Evolutionary conservation across 2,797 vertebrate species (phyloP), one percentile per base, ranked within the genome.

Genomic region (Mus caroli): DNA sequence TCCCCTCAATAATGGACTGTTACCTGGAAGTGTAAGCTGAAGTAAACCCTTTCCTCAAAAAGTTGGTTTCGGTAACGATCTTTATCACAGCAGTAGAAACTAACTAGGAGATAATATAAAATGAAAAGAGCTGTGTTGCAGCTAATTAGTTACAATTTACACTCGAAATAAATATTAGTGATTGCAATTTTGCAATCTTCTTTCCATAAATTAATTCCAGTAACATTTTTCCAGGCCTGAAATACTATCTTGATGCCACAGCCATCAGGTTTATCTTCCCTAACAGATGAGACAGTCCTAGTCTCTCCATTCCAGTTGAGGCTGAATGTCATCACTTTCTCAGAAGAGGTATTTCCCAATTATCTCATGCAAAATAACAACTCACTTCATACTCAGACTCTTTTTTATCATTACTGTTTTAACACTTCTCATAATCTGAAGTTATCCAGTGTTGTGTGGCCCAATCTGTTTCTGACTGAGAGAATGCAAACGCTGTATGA

Each of bases 181-280:
- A 54, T 71, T 90, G 91, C n/a, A 79, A 37, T 69, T 85, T 90
- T 92, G 13, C 31, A 80, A 17, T 86, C 62, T 94, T 90, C 67
- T 92, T 91, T 84, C 90, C 46, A 84, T 95, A 94, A 89, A 64
- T 86, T 73, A 96, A 91, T 64, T 1, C 22, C 22, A 90, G 43
- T 90, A 34, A 43, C 22, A 75, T 60, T 94, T 80, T 88, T 71
- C 76, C 6, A 79, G 75, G n/a, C 56, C 31, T 76, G 24, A 97
- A 93, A 94, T 87, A 92, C 37, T 91, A 86, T 92, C 22, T 14
- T 12, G 20, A 60, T 78, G 20, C 13, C 31, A 31, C 6, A 86
- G 17, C 31, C 40, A 69, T 80, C 6, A 82, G 71, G 50, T 75
- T 60, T 73, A 34, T 1, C 14, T 14, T 34, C 46, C 19, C 40